Evolutionary conservation across 2,797 vertebrate genomes (phyloP).

Genomic region (Syngnathus acus): DNA sequence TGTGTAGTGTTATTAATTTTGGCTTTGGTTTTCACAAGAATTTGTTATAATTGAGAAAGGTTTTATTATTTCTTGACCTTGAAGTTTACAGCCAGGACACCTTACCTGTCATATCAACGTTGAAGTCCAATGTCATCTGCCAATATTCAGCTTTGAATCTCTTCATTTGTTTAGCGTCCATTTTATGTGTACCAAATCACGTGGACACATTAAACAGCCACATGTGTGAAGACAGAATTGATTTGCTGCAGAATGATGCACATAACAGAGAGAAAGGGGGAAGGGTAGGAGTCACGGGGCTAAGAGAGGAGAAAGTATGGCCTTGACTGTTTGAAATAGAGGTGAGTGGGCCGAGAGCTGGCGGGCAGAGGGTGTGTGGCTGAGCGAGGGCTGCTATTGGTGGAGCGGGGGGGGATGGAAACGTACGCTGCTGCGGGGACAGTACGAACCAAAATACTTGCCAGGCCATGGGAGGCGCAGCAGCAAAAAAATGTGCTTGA

Average conservation of each 20-base stretch:
- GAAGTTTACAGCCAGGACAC: background rate
- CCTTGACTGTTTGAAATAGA: slow-evolving; percentile 52
- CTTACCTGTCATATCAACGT: background rate
- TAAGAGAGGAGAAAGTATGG: slow-evolving; percentile 19
- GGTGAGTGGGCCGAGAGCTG: slow-evolving; percentile 41
- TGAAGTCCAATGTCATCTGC: slow-evolving; percentile 4
- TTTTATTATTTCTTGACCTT: background rate
- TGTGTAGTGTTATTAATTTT: no score
- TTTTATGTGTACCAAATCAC: slow-evolving; percentile 21
- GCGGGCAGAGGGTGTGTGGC: slow-evolving; percentile 50
- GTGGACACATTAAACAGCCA: slow-evolving; percentile 12
- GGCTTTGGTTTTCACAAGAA: no score
- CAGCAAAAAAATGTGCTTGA: slow-evolving; percentile 29
- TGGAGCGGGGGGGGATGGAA: slow-evolving; percentile 18
- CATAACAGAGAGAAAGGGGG: slow-evolving; percentile 16
- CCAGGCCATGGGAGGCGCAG: slow-evolving; percentile 22
- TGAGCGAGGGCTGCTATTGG: slow-evolving; percentile 48
- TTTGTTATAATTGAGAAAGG: background rate
- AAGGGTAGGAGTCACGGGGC: slow-evolving; percentile 2
- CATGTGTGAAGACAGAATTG: slow-evolving; percentile 11
- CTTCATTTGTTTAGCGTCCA: slow-evolving; percentile 32
- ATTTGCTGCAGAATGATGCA: slow-evolving; percentile 30
- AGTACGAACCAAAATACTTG: slow-evolving; percentile 30
- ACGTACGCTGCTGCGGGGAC: slow-evolving; percentile 14
- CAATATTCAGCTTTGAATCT: slow-evolving; percentile 20